Conservation (phyloP, 2,113 vertebrate genomes). For the Scytalopus superciliaris region DNA sequence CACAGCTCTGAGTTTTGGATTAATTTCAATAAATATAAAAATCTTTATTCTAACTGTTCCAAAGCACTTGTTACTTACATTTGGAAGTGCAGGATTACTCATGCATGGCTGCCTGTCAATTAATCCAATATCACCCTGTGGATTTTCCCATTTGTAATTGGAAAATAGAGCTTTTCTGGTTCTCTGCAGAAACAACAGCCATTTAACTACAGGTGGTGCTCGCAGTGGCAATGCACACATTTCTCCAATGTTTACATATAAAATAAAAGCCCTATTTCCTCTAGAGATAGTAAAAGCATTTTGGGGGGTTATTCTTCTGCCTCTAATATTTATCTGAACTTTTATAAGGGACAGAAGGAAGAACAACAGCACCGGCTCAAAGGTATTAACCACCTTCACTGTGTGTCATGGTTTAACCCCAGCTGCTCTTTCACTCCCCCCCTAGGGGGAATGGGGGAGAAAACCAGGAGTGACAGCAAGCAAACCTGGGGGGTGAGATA, state of each 20-base stretch:
- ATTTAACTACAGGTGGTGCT: conserved; percentile 68
- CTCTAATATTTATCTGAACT: not conserved
- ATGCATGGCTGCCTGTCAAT: conserved; percentile 34
- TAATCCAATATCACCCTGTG: conserved; percentile 26
- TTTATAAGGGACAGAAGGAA: not conserved
- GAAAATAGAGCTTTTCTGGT: conserved; percentile 26
- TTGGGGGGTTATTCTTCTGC: conserved; percentile 6
- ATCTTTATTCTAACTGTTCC: not conserved
- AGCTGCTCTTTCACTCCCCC: not conserved
- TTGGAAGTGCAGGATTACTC: conserved; percentile 31
- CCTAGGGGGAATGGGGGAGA: not conserved
- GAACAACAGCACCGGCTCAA: not conserved
- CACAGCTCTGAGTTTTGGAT: not conserved
- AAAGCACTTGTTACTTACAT: conserved; percentile 38
- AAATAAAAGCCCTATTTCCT: not conserved
- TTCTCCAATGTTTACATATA: not conserved
- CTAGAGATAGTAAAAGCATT: not conserved
- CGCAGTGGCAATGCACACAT: not conserved
- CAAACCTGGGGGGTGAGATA: not conserved
- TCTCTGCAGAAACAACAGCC: conserved; percentile 40
- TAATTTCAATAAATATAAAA: conserved; percentile 43
- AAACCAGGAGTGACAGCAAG: not conserved
- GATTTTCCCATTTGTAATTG: conserved; percentile 53
- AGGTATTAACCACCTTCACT: not conserved
- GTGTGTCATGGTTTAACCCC: not conserved